Evolutionary conservation across 1,140 invertebrate genomes (phyloP).

Genomic region (Oryctes rhinoceros): DNA sequence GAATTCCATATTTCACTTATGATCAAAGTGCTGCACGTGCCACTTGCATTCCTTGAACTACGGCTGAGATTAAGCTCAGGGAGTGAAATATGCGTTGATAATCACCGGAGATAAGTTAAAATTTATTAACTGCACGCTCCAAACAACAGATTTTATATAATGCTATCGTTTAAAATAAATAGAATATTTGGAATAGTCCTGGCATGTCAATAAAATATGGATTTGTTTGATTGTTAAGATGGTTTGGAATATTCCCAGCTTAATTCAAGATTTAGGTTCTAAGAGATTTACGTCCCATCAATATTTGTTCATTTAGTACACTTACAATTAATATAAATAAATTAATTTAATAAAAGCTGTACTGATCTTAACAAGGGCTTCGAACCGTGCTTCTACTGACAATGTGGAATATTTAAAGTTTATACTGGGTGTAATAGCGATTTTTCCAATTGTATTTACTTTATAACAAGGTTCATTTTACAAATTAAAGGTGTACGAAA

Average conservation of each 20-base stretch:
- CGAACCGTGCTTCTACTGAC: too few relatives aligned
- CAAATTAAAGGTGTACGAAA: too few relatives aligned
- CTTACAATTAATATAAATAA: too few relatives aligned
- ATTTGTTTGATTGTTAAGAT: background rate
- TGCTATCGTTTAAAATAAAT: background rate
- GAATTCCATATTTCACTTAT: slow-evolving; percentile 34
- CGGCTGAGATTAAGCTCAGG: background rate
- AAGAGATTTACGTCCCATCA: background rate
- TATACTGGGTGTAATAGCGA: too few relatives aligned
- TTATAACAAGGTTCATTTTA: too few relatives aligned
- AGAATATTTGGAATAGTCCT: background rate
- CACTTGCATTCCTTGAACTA: background rate
- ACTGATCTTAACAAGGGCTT: too few relatives aligned
- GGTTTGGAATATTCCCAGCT: background rate
- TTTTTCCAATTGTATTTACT: too few relatives aligned
- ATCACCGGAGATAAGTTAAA: slow-evolving; percentile 5
- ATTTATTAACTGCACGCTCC: background rate
- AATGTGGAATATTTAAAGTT: too few relatives aligned
- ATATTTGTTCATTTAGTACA: too few relatives aligned
- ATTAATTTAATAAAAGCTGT: too few relatives aligned
- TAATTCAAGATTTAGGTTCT: background rate
- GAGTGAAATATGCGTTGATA: background rate
- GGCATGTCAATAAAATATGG: background rate
- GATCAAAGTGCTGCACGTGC: slow-evolving; percentile 25
- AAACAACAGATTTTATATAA: background rate